phyloP scores from a whole-genome alignment of 30 jellyfish, hydroid and myxozoan genomes.

The Thelohanellus kitauei region DNA sequence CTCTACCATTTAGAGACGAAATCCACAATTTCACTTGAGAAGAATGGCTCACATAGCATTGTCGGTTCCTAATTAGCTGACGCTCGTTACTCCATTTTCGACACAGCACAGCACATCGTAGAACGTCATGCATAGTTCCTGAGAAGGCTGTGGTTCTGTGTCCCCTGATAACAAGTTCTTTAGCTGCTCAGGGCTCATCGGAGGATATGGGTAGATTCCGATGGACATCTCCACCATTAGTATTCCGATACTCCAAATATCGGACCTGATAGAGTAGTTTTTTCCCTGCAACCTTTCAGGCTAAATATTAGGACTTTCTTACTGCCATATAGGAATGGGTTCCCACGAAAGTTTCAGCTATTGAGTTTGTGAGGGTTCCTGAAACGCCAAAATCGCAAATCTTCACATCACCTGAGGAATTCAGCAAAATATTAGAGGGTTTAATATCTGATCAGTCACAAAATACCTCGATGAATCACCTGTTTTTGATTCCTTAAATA shows the following conservation, averaged over 20 bases:
- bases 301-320: conserved; percentile 9
- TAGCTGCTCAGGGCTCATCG: conserved; percentile 29
- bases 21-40: too few species aligned
- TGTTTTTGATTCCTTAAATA: conserved; percentile 52
- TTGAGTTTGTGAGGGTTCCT: conserved; percentile 72
- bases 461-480: conserved; percentile 63
- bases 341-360: conserved; percentile 84
- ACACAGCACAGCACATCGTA: too few species aligned
- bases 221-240: conserved; percentile 57
- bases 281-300: conserved; percentile 92
- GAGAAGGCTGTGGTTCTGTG: too few species aligned
- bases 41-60: too few species aligned
- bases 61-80: too few species aligned
- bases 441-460: conserved; percentile 41
- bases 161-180: conserved; percentile 14
- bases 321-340: conserved; percentile 94
- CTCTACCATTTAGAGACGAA: too few species aligned
- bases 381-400: conserved; percentile 95
- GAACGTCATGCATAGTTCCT: too few species aligned
- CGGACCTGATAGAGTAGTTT: conserved; percentile 58
- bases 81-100: too few species aligned
- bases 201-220: conserved; percentile 79
- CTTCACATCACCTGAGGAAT: conserved; percentile 51
- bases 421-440: conserved; percentile 63
- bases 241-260: conserved; percentile 92